These are phyloP conservation scores for Apis dorsata DNA, from an alignment of 1,140 invertebrate species.

Conservation along the genomic window DNA sequence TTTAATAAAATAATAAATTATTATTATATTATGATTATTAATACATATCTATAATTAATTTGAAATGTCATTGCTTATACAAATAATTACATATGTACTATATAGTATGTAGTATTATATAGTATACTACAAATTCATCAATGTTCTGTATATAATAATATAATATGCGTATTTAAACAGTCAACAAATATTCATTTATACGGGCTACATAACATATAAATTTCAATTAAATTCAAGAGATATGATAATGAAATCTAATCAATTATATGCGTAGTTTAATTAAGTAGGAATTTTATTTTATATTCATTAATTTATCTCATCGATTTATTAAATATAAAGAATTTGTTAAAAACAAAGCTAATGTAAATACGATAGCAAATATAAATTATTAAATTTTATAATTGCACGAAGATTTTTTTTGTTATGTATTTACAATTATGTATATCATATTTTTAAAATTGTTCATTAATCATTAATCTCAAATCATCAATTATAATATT, in stretches of 20 bases:
- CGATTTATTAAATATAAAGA: background rate
- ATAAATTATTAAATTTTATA: background rate
- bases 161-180: background rate
- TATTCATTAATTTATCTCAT: background rate
- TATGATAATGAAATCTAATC: background rate
- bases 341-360: background rate
- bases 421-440: no score
- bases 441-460: no score
- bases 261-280: background rate
- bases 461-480: no score
- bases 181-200: background rate
- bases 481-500: no score
- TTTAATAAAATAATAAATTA: no score
- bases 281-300: background rate
- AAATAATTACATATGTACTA: no score
- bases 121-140: background rate
- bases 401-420: no score
- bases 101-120: no score
- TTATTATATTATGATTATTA: no score
- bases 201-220: background rate
- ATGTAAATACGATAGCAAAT: background rate
- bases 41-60: no score
- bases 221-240: background rate
- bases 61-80: no score
- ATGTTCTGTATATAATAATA: background rate